Conservation (phyloP, 2,888 invertebrate genomes). For the Halocaridina rubra region DNA sequence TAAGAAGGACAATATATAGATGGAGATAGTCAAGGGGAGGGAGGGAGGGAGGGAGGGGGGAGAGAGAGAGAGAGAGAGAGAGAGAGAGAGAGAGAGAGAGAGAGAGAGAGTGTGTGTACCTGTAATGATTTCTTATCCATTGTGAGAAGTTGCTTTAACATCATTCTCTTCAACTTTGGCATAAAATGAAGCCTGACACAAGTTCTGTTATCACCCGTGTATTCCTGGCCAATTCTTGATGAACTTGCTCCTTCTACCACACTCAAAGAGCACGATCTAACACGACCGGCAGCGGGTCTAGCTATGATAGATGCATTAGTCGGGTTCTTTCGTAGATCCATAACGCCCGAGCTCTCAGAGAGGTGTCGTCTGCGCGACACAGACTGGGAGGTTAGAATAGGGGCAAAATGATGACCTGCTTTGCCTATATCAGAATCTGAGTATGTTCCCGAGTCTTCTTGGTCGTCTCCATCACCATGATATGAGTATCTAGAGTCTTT, state of each 20-base stretch:
- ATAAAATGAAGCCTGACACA: constrained; percentile 22
- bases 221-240: constrained; percentile 5
- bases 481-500: not conserved
- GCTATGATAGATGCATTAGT: constrained; percentile 4
- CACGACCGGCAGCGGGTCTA: constrained; percentile 9
- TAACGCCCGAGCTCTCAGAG: constrained; percentile 56
- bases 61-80: too few species aligned
- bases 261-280: constrained; percentile 57
- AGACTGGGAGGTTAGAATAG: not conserved
- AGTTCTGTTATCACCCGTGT: not conserved
- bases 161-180: constrained; percentile 47
- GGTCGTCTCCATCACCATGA: constrained; percentile 21
- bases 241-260: constrained; percentile 40
- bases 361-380: constrained; percentile 50
- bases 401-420: constrained; percentile 20
- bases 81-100: too few species aligned
- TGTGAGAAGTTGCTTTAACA: constrained; percentile 58
- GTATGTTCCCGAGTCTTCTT: constrained; percentile 41
- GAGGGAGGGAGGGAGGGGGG: too few species aligned
- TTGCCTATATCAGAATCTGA: constrained; percentile 41
- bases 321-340: constrained; percentile 43
- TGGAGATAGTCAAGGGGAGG: too few species aligned
- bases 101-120: constrained; percentile 13
- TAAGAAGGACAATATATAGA: too few species aligned
- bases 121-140: constrained; percentile 63